phyloP scores from a whole-genome alignment of 1,140 invertebrate genomes.

The Drosophila funebris region DNA sequence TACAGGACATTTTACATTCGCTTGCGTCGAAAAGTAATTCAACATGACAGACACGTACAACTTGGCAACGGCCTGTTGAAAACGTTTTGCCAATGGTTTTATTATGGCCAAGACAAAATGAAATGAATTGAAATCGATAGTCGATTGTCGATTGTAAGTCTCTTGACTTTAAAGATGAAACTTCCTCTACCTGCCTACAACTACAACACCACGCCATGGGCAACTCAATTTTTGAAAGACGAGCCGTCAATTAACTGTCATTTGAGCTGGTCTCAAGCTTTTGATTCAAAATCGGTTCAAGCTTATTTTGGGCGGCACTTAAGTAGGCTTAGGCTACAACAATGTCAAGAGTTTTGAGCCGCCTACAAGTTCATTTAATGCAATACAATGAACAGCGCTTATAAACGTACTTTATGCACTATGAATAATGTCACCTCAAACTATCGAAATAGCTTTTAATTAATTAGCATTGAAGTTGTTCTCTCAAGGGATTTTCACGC shows the following conservation, averaged over 20 bases:
- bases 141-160: constrained; percentile 51
- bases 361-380: neutral
- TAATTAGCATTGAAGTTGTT: constrained; percentile 10
- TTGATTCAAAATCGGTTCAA: neutral
- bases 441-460: constrained; percentile 16
- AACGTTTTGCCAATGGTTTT: constrained; percentile 65
- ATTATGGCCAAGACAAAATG: constrained; percentile 47
- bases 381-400: no score
- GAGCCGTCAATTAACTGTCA: constrained; percentile 27
- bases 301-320: neutral
- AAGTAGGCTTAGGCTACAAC: neutral
- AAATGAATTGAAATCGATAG: constrained; percentile 66
- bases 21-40: constrained; percentile 51
- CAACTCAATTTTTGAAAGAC: constrained; percentile 8
- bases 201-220: neutral
- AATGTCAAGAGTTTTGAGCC: neutral
- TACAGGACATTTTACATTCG: constrained; percentile 58
- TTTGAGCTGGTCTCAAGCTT: neutral
- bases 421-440: constrained; percentile 6
- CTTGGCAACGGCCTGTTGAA: constrained; percentile 59
- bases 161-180: constrained; percentile 17
- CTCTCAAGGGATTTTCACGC: constrained; percentile 1
- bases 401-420: neutral
- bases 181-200: neutral
- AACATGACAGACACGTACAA: constrained; percentile 74